Conservation (phyloP, 2,113 vertebrate genomes). For the Caracal caracal region DNA sequence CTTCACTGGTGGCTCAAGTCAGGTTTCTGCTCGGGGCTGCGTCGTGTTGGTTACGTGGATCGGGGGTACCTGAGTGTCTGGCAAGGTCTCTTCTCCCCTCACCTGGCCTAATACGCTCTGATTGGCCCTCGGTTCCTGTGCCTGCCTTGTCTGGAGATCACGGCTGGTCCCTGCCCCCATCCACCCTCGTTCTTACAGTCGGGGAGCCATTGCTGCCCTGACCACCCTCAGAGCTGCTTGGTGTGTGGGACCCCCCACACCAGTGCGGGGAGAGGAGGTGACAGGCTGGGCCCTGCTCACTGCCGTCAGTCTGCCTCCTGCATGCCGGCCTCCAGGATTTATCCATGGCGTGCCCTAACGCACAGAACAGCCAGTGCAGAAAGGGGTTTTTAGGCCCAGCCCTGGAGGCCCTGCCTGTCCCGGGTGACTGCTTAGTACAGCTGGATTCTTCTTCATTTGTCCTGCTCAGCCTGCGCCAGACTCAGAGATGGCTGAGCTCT, state of each 20-base stretch:
- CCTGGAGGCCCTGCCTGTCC: neutral
- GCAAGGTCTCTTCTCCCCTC: neutral
- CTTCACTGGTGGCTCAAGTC: neutral
- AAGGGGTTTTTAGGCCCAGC: neutral
- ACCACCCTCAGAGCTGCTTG: neutral
- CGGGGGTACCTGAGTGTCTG: neutral
- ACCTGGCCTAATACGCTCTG: too few relatives aligned
- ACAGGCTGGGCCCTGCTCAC: neutral
- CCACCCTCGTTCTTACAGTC: neutral
- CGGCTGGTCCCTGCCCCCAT: neutral
- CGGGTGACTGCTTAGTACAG: neutral
- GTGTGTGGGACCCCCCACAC: neutral
- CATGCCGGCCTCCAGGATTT: neutral
- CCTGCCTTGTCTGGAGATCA: neutral
- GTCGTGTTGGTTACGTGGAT: too few relatives aligned
- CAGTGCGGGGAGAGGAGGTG: neutral
- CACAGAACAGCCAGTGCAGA: neutral
- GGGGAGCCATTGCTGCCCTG: neutral
- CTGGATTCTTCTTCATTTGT: neutral
- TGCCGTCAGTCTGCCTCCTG: neutral
- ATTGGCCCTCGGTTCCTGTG: neutral
- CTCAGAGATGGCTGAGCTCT: neutral
- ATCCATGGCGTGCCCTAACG: accelerated
- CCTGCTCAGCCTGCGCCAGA: neutral
- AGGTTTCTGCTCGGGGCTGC: neutral